phyloP scores from a whole-genome alignment of 2,888 invertebrate genomes.

The Orchesellides sinensis region DNA sequence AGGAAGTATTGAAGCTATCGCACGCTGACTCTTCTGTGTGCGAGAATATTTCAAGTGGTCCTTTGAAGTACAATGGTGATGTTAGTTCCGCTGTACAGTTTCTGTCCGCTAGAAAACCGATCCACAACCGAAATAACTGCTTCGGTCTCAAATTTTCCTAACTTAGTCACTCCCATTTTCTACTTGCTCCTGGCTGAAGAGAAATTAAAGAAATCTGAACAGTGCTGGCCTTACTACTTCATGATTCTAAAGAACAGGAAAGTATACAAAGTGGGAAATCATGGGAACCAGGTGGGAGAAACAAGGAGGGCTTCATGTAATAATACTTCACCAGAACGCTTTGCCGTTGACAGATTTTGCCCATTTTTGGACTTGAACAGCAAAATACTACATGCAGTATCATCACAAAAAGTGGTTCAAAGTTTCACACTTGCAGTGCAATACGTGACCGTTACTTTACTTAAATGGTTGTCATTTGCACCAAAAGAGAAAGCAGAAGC shows the following conservation, averaged over 20 bases:
- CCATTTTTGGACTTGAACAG: conserved; percentile 35
- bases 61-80: background rate
- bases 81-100: background rate
- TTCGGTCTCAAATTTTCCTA: background rate
- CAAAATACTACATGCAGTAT: background rate
- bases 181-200: background rate
- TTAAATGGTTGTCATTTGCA: too few relatives aligned
- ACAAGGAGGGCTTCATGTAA: background rate
- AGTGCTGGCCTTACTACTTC: background rate
- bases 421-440: too few relatives aligned
- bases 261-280: conserved; percentile 5
- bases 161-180: background rate
- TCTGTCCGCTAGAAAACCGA: background rate
- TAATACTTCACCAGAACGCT: background rate
- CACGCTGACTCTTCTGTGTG: background rate
- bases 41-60: background rate
- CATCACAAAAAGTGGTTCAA: too few relatives aligned
- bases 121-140: background rate
- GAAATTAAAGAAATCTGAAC: background rate
- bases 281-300: background rate
- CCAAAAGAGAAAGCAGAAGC: background rate
- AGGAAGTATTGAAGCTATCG: too few relatives aligned
- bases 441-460: too few relatives aligned
- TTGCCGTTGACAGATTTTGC: too few relatives aligned
- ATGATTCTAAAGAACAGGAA: background rate